Percentiles rank a stretch among this genome's conserved stretches.
Evolutionary conservation across 2,797 vertebrate species (phyloP).

Genomic region (Hyperoplus lanceolatus): DNA sequence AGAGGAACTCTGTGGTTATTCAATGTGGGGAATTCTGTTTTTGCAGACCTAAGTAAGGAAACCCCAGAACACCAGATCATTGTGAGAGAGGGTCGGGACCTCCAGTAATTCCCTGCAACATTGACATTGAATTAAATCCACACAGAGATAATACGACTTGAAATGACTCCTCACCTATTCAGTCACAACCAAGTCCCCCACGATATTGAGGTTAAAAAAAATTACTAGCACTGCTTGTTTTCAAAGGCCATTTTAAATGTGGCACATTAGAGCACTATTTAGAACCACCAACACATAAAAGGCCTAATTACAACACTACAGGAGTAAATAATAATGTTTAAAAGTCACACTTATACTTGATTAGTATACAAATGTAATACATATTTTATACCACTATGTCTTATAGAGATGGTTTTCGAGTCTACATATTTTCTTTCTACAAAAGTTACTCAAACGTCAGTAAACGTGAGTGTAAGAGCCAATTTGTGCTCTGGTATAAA

Average conservation of each 20-base stretch:
- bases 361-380: background rate
- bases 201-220: background rate
- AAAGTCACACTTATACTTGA: background rate
- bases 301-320: conserved; percentile 1
- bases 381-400: no score
- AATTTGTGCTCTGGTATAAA: no score
- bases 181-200: background rate
- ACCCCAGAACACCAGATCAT: conserved; percentile 51
- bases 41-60: conserved; percentile 67
- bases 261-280: background rate
- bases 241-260: background rate
- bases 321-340: background rate
- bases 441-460: conserved; percentile 2
- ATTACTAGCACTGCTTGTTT: conserved; percentile 1
- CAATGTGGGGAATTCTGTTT: conserved; percentile 75
- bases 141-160: conserved; percentile 16
- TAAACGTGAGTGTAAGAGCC: background rate
- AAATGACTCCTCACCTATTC: conserved; percentile 5
- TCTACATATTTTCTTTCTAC: background rate
- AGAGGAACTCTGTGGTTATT: conserved; percentile 71
- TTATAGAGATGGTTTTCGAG: background rate
- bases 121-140: conserved; percentile 30
- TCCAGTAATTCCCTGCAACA: conserved; percentile 26
- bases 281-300: conserved; percentile 5
- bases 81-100: conserved; percentile 50